Evolutionary conservation across 2,888 invertebrate genomes (phyloP).

Genomic region (Listrodromus nycthemerus): DNA sequence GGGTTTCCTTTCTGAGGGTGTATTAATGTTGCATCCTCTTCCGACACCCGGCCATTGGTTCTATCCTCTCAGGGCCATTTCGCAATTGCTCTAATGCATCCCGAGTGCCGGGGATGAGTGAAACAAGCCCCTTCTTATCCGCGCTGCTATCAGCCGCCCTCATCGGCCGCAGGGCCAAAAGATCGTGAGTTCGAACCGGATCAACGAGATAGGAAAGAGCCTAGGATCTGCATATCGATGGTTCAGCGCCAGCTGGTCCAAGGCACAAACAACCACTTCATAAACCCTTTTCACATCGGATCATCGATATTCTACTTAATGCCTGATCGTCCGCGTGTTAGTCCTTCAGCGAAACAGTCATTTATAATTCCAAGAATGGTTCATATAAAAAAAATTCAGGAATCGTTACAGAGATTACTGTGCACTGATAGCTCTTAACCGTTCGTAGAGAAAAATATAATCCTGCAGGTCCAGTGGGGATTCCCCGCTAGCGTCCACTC

Average conservation of each 20-base stretch:
- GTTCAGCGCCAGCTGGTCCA: not conserved
- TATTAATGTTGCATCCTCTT: slow-evolving; percentile 77
- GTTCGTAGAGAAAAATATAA: slow-evolving; percentile 13
- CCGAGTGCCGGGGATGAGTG: slow-evolving; percentile 72
- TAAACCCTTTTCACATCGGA: not conserved
- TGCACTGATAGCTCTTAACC: not conserved
- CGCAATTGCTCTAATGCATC: slow-evolving; percentile 78
- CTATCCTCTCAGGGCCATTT: slow-evolving; percentile 76
- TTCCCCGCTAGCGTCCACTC: not conserved
- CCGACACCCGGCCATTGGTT: slow-evolving; percentile 72
- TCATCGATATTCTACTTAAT: not conserved
- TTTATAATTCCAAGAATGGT: not conserved
- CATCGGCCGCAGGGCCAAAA: slow-evolving; percentile 24
- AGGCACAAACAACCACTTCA: not conserved
- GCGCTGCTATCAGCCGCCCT: slow-evolving; percentile 58
- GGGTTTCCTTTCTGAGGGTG: slow-evolving; percentile 69
- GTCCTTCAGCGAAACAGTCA: not conserved
- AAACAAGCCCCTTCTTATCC: slow-evolving; percentile 69
- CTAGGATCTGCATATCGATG: not conserved
- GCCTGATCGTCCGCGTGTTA: not conserved
- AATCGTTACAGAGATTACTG: not conserved
- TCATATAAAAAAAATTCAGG: not conserved
- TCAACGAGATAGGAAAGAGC: not conserved
- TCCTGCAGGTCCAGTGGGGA: slow-evolving; percentile 14
- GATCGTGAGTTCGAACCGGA: slow-evolving; percentile 27